These are phyloP conservation scores for Muscidifurax raptorellus DNA, from an alignment of 1,140 invertebrate genomes.

Conservation along the genomic window DNA sequence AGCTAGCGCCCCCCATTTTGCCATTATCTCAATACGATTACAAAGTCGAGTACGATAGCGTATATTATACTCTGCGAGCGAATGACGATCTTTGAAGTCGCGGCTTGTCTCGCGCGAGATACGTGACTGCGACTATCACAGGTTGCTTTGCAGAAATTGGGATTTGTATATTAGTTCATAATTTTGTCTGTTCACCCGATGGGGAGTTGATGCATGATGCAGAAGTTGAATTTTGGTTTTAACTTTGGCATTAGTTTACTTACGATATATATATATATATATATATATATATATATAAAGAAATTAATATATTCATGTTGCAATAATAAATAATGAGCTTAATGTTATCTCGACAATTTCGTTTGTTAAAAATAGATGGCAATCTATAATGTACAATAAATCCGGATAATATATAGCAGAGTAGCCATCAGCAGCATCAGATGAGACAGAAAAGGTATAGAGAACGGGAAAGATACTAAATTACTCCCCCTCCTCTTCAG, in stretches of 20 bases:
- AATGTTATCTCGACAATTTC: no score
- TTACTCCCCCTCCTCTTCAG: slow-evolving; percentile 52
- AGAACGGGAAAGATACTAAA: slow-evolving; percentile 44
- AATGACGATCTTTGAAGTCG: not conserved
- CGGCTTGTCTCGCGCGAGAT: not conserved
- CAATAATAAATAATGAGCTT: no score
- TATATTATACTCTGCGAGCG: not conserved
- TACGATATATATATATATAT: no score
- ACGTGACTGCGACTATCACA: not conserved
- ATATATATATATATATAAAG: no score
- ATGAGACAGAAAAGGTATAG: slow-evolving; percentile 57
- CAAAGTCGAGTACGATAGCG: not conserved
- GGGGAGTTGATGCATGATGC: no score
- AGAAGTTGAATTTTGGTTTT: no score
- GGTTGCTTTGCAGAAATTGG: no score
- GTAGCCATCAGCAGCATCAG: slow-evolving; percentile 52
- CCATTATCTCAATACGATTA: slow-evolving; percentile 37
- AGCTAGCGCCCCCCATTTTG: not conserved
- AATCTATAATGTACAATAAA: slow-evolving; percentile 4
- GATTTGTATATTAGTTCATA: no score
- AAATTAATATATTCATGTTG: no score
- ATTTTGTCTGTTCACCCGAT: no score
- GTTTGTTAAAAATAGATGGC: not conserved
- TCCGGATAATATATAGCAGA: slow-evolving; percentile 18
- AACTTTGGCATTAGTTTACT: no score